These are phyloP conservation scores for Camelus dromedarius DNA, from an alignment of 2,113 vertebrate genomes.

Conservation along the genomic window DNA sequence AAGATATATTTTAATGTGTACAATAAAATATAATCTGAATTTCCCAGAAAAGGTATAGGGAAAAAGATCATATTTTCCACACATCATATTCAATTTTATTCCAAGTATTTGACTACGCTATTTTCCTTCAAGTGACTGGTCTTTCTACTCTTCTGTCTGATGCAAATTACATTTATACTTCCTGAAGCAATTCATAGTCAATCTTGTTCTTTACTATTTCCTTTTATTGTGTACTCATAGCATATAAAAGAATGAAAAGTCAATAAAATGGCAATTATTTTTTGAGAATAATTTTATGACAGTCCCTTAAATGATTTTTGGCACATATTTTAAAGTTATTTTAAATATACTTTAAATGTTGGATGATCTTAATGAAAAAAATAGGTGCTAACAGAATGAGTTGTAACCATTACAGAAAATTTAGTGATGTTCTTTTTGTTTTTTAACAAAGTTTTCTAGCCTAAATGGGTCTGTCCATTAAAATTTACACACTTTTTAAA, in stretches of 20 bases:
- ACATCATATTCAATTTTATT: not conserved
- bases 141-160: not conserved
- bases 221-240: not conserved
- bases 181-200: not conserved
- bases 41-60: not conserved
- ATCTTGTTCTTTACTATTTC: not conserved
- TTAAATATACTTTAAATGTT: constrained; percentile 82
- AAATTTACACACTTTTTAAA: constrained; percentile 35
- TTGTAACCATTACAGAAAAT: constrained; percentile 76
- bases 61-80: not conserved
- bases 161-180: not conserved
- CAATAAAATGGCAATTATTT: constrained; percentile 65
- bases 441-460: constrained; percentile 68
- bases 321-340: constrained; percentile 77
- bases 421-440: constrained; percentile 65
- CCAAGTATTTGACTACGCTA: not conserved
- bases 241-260: constrained; percentile 66
- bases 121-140: not conserved
- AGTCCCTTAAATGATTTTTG: constrained; percentile 69
- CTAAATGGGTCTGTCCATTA: not conserved
- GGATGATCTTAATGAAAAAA: constrained; percentile 82
- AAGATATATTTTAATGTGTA: not conserved
- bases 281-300: constrained; percentile 51
- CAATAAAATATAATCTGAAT: not conserved
- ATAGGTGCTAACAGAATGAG: constrained; percentile 81